These are phyloP conservation scores for Xiphydria camelus DNA, from an alignment of 2,888 invertebrate genomes.

Conservation along the genomic window DNA sequence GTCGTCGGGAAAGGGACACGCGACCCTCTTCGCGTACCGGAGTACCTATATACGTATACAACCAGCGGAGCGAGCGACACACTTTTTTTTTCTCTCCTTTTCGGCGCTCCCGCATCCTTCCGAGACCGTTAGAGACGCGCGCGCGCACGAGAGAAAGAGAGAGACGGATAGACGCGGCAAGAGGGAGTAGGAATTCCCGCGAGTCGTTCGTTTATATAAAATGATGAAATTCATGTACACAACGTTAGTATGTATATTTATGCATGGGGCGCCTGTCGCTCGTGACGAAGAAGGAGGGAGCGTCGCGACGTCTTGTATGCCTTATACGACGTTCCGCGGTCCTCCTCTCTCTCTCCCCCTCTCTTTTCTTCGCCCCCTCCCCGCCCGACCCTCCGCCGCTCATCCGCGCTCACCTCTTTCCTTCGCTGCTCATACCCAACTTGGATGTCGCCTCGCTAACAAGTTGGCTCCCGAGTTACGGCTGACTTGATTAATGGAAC, in stretches of 20 bases:
- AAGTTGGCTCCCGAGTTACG: slow-evolving; percentile 40
- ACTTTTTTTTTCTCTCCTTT: background rate
- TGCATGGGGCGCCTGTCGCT: slow-evolving; percentile 28
- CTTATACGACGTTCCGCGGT: background rate
- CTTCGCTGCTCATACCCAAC: slow-evolving; percentile 9
- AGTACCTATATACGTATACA: too few species aligned
- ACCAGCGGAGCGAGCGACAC: too few species aligned
- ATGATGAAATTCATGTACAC: slow-evolving; percentile 34
- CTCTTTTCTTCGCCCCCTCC: slow-evolving; percentile 1
- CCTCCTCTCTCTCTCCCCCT: background rate
- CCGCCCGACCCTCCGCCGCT: background rate
- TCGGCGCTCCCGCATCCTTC: background rate
- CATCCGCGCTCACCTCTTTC: slow-evolving; percentile 18
- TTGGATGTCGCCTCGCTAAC: slow-evolving; percentile 34
- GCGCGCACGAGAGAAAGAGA: slow-evolving; percentile 4
- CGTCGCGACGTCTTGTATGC: slow-evolving; percentile 1
- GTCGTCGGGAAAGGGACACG: slow-evolving; percentile 16
- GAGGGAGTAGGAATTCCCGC: too few species aligned
- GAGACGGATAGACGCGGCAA: too few species aligned
- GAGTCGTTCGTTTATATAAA: slow-evolving; percentile 24
- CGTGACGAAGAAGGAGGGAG: slow-evolving; percentile 10
- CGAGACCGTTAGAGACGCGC: background rate
- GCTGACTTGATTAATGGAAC: slow-evolving; percentile 51
- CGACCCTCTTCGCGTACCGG: too few species aligned
- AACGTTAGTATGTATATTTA: slow-evolving; percentile 37